phyloP scores from a whole-genome alignment of 2,888 invertebrate species.

The Chrysolina oricalcia region DNA sequence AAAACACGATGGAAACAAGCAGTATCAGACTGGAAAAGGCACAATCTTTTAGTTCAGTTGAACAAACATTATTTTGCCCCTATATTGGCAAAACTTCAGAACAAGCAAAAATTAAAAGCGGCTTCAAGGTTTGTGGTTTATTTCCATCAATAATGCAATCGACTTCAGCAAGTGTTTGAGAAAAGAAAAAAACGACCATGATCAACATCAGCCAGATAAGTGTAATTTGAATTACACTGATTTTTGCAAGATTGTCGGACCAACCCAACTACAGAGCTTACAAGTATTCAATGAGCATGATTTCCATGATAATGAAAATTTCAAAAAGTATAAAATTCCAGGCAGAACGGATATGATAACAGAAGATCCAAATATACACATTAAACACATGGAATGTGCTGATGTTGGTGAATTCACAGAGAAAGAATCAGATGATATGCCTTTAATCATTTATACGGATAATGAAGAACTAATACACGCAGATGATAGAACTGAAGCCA shows the following conservation, averaged over 20 bases:
- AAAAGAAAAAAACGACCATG: neutral
- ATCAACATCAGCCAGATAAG: neutral
- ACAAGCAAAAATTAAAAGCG: neutral
- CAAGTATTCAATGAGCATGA: conserved; percentile 1
- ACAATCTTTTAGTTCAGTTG: neutral
- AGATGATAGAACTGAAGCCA: neutral
- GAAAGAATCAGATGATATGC: neutral
- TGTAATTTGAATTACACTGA: neutral
- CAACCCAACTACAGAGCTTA: neutral
- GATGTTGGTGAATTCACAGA: conserved; percentile 1
- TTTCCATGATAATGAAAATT: neutral
- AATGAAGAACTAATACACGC: neutral
- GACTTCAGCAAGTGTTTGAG: neutral
- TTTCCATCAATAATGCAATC: neutral
- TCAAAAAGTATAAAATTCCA: neutral
- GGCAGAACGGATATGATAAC: neutral
- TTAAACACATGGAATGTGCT: neutral
- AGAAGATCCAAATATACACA: neutral
- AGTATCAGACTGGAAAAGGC: neutral
- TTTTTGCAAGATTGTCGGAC: neutral
- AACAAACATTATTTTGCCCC: neutral
- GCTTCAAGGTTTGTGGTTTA: neutral
- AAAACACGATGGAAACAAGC: neutral
- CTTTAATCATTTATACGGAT: no score
- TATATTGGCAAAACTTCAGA: neutral